Percentiles rank a stretch among this genome's conserved stretches.
Conservation (phyloP, 2,888 invertebrate species). For the Andrena praecox region DNA sequence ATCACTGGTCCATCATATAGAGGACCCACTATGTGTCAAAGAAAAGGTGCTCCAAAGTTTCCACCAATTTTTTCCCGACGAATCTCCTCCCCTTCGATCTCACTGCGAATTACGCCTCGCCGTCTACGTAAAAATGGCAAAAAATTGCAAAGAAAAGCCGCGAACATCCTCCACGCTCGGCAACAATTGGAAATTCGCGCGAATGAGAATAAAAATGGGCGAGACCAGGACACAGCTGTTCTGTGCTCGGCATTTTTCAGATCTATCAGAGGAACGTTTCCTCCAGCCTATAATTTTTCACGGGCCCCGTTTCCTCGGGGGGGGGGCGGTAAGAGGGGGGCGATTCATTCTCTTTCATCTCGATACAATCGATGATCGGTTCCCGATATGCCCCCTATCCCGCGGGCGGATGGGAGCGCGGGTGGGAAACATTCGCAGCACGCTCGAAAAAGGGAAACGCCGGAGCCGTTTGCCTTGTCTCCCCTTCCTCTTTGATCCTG, state of each 20-base stretch:
- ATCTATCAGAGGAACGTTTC: slow-evolving; percentile 12
- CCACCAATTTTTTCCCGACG: too few species aligned
- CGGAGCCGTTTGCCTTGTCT: slow-evolving; percentile 24
- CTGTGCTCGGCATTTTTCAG: neutral
- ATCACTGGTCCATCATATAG: too few species aligned
- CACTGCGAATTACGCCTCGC: too few species aligned
- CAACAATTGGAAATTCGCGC: neutral
- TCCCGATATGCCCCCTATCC: slow-evolving; percentile 39
- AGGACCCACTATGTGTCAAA: too few species aligned
- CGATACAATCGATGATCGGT: slow-evolving; percentile 60
- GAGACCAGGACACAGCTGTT: neutral
- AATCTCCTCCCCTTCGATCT: too few species aligned
- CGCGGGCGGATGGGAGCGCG: neutral
- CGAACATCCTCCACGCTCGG: neutral
- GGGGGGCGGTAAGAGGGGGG: neutral
- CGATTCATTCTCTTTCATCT: slow-evolving; percentile 49
- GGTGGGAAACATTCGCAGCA: slow-evolving; percentile 29
- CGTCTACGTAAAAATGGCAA: neutral
- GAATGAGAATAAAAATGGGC: neutral
- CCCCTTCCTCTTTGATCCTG: slow-evolving; percentile 24
- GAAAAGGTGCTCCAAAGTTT: too few species aligned
- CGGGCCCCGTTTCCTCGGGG: neutral
- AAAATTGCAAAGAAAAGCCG: neutral
- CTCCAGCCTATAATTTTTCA: slow-evolving; percentile 30
- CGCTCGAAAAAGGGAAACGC: slow-evolving; percentile 26